phyloP scores from a whole-genome alignment of 1,140 invertebrate genomes.

The Homalodisca vitripennis region DNA sequence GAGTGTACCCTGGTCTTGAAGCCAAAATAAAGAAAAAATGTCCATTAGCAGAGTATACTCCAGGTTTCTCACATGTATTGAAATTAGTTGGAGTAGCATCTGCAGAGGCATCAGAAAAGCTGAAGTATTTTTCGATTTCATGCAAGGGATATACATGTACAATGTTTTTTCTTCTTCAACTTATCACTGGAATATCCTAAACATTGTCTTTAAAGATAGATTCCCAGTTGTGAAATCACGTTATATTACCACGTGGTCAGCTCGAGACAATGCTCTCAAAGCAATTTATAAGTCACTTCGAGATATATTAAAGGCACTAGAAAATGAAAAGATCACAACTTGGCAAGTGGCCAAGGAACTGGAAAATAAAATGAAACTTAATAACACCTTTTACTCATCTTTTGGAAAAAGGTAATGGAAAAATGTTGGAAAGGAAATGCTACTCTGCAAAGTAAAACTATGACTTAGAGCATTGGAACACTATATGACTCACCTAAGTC shows the following conservation, averaged over 20 bases:
- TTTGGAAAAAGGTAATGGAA: no score
- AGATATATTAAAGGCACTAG: not conserved
- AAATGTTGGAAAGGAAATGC: no score
- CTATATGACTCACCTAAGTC: no score
- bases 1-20: constrained; percentile 42
- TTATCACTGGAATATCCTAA: constrained; percentile 20
- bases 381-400: no score
- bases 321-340: no score
- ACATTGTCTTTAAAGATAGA: constrained; percentile 10
- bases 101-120: constrained; percentile 36
- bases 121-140: no score
- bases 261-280: constrained; percentile 15
- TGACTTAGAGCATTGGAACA: no score
- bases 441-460: no score
- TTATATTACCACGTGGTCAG: constrained; percentile 8
- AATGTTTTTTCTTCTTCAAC: constrained; percentile 13
- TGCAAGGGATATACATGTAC: no score
- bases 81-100: constrained; percentile 42
- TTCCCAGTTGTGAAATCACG: constrained; percentile 16
- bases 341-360: no score
- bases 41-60: constrained; percentile 38
- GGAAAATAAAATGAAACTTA: no score
- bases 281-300: constrained; percentile 11
- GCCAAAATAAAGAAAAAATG: constrained; percentile 42
- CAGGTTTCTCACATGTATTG: constrained; percentile 44